Conservation (phyloP, 2,888 invertebrate genomes). For the Teleogryllus oceanicus region DNA sequence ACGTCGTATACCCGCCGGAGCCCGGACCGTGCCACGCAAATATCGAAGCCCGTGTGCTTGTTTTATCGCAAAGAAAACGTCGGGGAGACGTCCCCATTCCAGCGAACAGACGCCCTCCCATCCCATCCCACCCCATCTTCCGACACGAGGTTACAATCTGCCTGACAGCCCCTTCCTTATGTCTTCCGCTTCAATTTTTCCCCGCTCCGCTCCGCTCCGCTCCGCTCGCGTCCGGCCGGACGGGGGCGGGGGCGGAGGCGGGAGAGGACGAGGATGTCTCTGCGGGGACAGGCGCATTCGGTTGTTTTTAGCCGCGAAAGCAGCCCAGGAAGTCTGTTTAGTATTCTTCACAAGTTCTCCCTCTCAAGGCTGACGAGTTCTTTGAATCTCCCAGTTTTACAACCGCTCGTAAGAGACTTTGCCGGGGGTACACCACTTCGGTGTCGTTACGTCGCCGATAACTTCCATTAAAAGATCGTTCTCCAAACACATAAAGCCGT, state of each 20-base stretch:
- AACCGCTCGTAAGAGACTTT: too few species aligned
- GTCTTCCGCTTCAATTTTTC: not conserved
- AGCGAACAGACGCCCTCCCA: too few species aligned
- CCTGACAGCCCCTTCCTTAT: not conserved
- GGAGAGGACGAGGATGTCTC: not conserved
- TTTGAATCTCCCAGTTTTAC: not conserved
- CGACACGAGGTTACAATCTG: not conserved
- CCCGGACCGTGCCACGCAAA: too few species aligned
- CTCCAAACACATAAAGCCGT: too few species aligned
- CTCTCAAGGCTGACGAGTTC: not conserved
- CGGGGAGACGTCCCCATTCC: too few species aligned
- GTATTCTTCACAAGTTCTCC: not conserved
- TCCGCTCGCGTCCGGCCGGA: not conserved
- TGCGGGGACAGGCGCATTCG: not conserved
- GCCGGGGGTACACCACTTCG: too few species aligned
- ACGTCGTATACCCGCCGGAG: too few species aligned
- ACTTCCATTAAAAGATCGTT: too few species aligned
- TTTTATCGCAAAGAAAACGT: too few species aligned
- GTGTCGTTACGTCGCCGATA: too few species aligned
- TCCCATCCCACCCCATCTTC: not conserved
- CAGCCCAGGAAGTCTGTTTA: conserved; percentile 1
- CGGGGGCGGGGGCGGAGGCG: not conserved
- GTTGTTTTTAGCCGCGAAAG: not conserved
- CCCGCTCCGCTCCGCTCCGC: not conserved
- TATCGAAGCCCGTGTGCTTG: too few species aligned